Conservation (phyloP, 1,140 invertebrate species). For the Leptinotarsa undecemlineata region DNA sequence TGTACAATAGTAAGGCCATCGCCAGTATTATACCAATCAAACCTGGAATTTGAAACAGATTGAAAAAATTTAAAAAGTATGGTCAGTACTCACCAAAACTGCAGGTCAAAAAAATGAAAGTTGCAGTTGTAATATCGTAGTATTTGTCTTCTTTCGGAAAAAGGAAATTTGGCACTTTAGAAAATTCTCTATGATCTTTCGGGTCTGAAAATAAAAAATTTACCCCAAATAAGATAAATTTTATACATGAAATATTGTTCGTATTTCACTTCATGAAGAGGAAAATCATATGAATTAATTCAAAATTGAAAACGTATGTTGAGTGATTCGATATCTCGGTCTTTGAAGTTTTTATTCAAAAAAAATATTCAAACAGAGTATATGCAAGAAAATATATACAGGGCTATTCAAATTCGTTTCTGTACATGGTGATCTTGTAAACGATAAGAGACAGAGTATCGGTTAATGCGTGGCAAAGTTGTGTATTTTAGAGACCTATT, state of each 20-base stretch:
- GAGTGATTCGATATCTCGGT: too few relatives aligned
- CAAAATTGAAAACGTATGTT: too few relatives aligned
- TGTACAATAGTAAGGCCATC: conserved; percentile 67
- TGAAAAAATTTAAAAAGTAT: neutral
- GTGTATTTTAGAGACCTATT: too few relatives aligned
- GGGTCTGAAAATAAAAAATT: conserved; percentile 60
- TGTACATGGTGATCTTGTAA: too few relatives aligned
- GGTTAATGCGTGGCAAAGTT: too few relatives aligned
- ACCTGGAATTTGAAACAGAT: conserved; percentile 49
- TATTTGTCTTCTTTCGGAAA: conserved; percentile 72
- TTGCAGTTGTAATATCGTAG: conserved; percentile 69
- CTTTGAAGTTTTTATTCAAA: too few relatives aligned
- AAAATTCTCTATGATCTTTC: conserved; percentile 66
- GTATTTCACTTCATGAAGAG: neutral
- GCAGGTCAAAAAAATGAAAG: conserved; percentile 65
- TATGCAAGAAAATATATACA: too few relatives aligned
- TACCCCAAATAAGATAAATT: neutral
- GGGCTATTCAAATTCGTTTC: too few relatives aligned
- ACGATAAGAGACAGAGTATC: too few relatives aligned
- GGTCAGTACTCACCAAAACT: conserved; percentile 58
- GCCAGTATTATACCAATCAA: conserved; percentile 67
- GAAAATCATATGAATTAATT: neutral
- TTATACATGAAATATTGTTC: too few relatives aligned
- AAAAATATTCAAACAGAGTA: too few relatives aligned
- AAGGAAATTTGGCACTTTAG: conserved; percentile 74